Base-by-base conservation (phyloP, 2,888 invertebrate species). In the Diarsia mendica region DNA sequence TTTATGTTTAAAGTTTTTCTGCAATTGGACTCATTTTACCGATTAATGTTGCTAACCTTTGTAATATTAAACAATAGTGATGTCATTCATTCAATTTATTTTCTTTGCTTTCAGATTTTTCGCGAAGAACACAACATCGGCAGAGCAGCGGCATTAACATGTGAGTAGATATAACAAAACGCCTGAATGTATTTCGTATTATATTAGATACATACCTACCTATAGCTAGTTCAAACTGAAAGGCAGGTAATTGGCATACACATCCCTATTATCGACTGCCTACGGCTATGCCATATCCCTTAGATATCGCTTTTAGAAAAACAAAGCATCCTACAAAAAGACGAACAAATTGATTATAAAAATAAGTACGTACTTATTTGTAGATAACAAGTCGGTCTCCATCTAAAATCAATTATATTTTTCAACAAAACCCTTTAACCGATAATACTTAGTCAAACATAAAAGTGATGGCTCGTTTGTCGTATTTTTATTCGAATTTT, bases 81-180 rank as follows among this genome's bases (percentile, higher is more conserved):
- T n/a, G 0, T 39, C n/a, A 0, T 39, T 63, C 13, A 75, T 23
- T 58, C 44, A 83, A 44, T 33, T 0, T 13, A 53, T n/a, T 65
- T 61, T 72, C 79, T 75, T 73, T 85, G 72, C 58, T 87, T 88
- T 55, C 89, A 89, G 89, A 72, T 89, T 71, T 68, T 77, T 76
- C 67, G 28, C 10, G 58, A 72, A 68, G n/a, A 73, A 51, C 60
- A 39, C 70, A 63, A 53, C 48, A 69, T 66, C 75, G 49, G 67
- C 77, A 71, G 28, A 63, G 65, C 75, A 74, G 63, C 69, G 71
- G 61, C 67, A 72, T 58, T 83, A 78, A 78, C 76, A 87, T 89
- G 88, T 89, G 53, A 89, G 88, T 88, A 80, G 70, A 28, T 39
- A 39, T 8, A 18, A 11, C 13, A 28, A 67, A 68, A 51, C 23